Percentiles rank a stretch among this genome's conserved stretches.
Conservation (phyloP, 2,113 vertebrate genomes). For the Seriola dumerili region DNA sequence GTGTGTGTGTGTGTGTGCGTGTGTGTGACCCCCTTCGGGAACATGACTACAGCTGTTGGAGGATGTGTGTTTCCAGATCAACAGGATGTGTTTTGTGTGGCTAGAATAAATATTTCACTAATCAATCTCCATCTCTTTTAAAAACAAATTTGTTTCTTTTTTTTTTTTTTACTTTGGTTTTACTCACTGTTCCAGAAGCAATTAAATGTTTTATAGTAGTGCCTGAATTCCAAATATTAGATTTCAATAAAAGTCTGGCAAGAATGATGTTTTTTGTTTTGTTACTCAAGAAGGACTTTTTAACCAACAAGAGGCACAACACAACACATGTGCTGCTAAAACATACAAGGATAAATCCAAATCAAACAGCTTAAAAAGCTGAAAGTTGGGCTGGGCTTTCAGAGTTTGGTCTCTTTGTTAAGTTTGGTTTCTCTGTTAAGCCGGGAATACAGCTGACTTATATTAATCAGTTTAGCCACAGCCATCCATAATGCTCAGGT, state of each 20-base stretch:
- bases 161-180: neutral
- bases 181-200: neutral
- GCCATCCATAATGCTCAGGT: neutral
- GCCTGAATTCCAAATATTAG: slow-evolving; percentile 10
- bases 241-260: slow-evolving; percentile 61
- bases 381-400: neutral
- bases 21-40: slow-evolving; percentile 5
- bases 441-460: neutral
- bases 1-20: slow-evolving; percentile 13
- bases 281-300: neutral
- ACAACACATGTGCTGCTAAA: neutral
- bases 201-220: slow-evolving; percentile 1
- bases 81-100: slow-evolving; percentile 7
- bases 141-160: neutral
- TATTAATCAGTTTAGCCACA: slow-evolving; percentile 4
- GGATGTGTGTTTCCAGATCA: slow-evolving; percentile 36
- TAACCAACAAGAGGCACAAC: neutral
- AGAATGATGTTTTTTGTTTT: neutral
- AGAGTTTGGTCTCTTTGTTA: slow-evolving; percentile 29
- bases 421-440: slow-evolving; percentile 28
- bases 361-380: slow-evolving; percentile 17
- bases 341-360: slow-evolving; percentile 9
- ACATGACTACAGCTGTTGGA: neutral
- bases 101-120: neutral
- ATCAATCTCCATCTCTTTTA: neutral